Evolutionary conservation across 1,140 invertebrate species (phyloP).

Genomic region (Andrena cerasifolii): DNA sequence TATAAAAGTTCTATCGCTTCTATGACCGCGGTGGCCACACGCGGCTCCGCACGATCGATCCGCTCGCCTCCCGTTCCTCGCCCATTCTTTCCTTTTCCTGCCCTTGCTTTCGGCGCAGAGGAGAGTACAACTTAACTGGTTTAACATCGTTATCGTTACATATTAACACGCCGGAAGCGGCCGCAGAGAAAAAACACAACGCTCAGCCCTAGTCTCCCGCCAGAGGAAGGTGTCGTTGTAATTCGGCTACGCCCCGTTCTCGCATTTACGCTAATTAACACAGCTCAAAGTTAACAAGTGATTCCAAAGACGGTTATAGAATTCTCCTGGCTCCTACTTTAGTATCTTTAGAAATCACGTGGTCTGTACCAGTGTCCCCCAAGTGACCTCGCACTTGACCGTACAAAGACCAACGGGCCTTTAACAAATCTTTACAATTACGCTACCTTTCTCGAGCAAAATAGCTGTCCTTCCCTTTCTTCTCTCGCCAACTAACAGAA

Average conservation of each 20-base stretch:
- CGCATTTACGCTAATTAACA: constrained; percentile 41
- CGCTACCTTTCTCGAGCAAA: background rate
- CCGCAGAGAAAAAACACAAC: constrained; percentile 28
- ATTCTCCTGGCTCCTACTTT: constrained; percentile 30
- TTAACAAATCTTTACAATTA: constrained; percentile 14
- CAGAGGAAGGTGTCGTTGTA: constrained; percentile 55
- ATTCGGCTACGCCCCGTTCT: constrained; percentile 26
- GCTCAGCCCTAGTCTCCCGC: constrained; percentile 7
- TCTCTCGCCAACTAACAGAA: background rate
- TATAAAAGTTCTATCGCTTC: constrained; percentile 62
- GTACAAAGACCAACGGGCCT: constrained; percentile 4
- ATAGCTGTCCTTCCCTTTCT: background rate
- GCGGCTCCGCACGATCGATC: constrained; percentile 3
- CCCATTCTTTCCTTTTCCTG: background rate
- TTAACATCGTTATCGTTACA: constrained; percentile 15
- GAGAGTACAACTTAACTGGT: constrained; percentile 26
- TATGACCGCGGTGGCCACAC: constrained; percentile 9
- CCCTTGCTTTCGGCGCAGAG: background rate
- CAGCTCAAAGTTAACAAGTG: constrained; percentile 57
- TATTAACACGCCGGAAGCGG: constrained; percentile 17
- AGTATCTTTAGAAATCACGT: constrained; percentile 55
- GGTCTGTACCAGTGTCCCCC: constrained; percentile 30
- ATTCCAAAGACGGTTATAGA: constrained; percentile 52
- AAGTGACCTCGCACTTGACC: constrained; percentile 27
- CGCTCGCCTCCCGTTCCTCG: constrained; percentile 1